Evolutionary conservation across 2,113 vertebrate species (phyloP).

Genomic region (Oxygymnocypris stewartii): DNA sequence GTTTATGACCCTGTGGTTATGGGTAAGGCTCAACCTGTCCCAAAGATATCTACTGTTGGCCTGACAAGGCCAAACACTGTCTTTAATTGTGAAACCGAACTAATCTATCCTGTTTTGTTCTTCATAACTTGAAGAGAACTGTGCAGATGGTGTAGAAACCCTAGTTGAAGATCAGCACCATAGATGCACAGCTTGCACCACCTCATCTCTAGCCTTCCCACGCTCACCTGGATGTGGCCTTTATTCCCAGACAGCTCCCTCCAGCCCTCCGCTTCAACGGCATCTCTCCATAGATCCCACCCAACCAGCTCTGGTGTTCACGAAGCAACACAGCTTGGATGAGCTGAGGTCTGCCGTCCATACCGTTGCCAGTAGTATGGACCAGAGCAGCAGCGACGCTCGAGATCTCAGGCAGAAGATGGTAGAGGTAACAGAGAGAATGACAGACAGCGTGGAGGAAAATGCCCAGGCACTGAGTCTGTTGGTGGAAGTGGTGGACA

Average conservation of each 20-base stretch:
- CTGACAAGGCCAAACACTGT: neutral
- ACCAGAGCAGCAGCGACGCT: constrained; percentile 54
- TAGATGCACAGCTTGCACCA: neutral
- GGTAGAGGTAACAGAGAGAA: constrained; percentile 58
- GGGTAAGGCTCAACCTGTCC: constrained; percentile 62
- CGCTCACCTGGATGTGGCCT: neutral
- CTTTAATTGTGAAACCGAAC: neutral
- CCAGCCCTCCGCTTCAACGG: constrained; percentile 45
- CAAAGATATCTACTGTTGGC: neutral
- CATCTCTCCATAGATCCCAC: neutral
- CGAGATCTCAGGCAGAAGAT: constrained; percentile 59
- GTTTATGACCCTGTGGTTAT: constrained; percentile 51
- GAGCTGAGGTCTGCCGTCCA: constrained; percentile 60
- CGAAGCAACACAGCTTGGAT: constrained; percentile 58
- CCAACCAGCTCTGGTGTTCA: neutral
- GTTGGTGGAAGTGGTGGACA: constrained; percentile 68
- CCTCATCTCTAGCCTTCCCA: constrained; percentile 3
- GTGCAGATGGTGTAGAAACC: neutral
- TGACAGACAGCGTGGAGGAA: constrained; percentile 62
- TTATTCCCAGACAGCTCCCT: constrained; percentile 54
- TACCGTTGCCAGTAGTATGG: constrained; percentile 52
- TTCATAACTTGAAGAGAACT: constrained; percentile 11
- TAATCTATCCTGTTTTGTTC: constrained; percentile 10
- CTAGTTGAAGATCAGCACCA: neutral
- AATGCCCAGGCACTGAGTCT: constrained; percentile 68